Evolutionary conservation across 92 coral and sea anemone species (phyloP).

Genomic region (Heliopora coerulea): DNA sequence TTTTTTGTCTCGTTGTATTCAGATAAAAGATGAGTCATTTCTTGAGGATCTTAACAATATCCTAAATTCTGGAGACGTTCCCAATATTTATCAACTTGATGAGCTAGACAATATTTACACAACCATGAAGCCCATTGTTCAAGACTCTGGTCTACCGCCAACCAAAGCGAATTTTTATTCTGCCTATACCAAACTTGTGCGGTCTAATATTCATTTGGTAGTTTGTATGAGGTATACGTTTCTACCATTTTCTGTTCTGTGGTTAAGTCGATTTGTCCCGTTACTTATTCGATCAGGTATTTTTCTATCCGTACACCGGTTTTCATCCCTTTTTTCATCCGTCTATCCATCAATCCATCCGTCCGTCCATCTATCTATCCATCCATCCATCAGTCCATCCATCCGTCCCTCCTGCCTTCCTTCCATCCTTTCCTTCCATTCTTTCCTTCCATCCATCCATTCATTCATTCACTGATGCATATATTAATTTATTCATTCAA

Average conservation of each 20-base stretch:
- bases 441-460: background rate
- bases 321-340: too few species aligned
- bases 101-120: constrained; percentile 91
- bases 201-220: constrained; percentile 84
- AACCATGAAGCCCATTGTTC: constrained; percentile 91
- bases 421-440: background rate
- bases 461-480: too few species aligned
- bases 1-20: background rate
- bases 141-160: constrained; percentile 88
- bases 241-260: background rate
- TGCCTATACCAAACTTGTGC: constrained; percentile 90
- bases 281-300: too few species aligned
- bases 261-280: too few species aligned
- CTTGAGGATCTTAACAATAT: constrained; percentile 94
- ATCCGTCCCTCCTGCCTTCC: background rate
- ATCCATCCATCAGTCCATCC: background rate
- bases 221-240: constrained; percentile 86
- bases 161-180: constrained; percentile 96
- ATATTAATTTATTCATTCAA: too few species aligned
- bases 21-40: constrained; percentile 96
- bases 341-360: too few species aligned
- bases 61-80: constrained; percentile 98
- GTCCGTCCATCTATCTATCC: background rate
- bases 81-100: constrained; percentile 89
- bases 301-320: too few species aligned